Evolutionary conservation across 2,797 vertebrate genomes (phyloP), one percentile per base, ranked within the genome.

Genomic region (Hippopotamyrus pictus): DNA sequence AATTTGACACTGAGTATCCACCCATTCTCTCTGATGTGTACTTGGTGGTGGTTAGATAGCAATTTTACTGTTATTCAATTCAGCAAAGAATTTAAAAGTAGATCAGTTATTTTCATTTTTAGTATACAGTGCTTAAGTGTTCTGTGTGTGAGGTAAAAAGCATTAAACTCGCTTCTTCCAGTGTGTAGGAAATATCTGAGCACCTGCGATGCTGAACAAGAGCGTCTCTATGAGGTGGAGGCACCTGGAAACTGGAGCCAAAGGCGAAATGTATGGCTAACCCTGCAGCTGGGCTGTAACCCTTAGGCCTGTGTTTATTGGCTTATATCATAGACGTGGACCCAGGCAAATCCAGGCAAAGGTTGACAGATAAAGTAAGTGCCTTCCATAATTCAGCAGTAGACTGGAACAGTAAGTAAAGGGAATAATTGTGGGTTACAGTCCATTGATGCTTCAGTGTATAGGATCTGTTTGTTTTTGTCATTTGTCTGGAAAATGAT

Each of bases 171-270:
- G 57, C 50, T 93, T 53, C 90, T 44, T 17, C 88, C 92, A 99
- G 98, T 98, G 91, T 97, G 97, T 88, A 95, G 93, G 92, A 96
- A 92, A 89, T 98, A 97, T 94, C 95, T 99, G 90, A 92, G 92
- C 89, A 91, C 92, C 90, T 92, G 94, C 5, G 91, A 95, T 0
- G 94, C 96, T 37, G 93, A 97, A 86, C 95, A 93, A 89, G 95
- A 96, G 1, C 95, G 95, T 46, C 94, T 99, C 73, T 99, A 97
- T 92, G 97, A 98, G 93, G 97, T 98, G 90, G 96, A 98, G 91
- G 93, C 97, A 88, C 97, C 97, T 0, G 98, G 98, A 37, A 94
- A 93, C 14, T 98, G 97, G 97, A 93, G 91, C 90, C 97, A 98
- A 90, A 91, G 97, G 5, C 50, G 91, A 88, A 99, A 96, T 93